These are phyloP conservation scores for Lasioglossum pauxillum DNA, from an alignment of 2,888 invertebrate genomes.

Conservation along the genomic window DNA sequence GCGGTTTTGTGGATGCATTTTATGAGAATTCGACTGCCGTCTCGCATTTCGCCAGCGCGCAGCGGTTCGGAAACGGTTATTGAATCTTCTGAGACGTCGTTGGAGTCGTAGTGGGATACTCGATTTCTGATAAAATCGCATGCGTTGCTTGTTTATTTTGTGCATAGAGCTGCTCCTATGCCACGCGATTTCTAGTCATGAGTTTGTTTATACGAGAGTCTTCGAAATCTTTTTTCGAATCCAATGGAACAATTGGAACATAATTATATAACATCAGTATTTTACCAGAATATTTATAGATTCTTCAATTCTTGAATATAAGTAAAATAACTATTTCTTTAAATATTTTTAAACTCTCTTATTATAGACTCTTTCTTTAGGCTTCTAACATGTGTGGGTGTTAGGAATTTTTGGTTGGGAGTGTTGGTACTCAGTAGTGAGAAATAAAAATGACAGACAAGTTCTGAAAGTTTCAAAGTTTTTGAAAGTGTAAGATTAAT, in stretches of 20 bases:
- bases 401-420: not conserved
- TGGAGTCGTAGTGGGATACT: not conserved
- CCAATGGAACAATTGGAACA: not conserved
- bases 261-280: not conserved
- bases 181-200: not conserved
- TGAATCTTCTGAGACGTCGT: not conserved
- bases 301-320: not conserved
- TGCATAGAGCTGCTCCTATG: not conserved
- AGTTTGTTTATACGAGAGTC: not conserved
- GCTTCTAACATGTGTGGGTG: not conserved
- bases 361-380: not conserved
- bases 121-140: conserved; percentile 1
- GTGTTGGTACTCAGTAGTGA: not conserved
- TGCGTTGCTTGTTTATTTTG: not conserved
- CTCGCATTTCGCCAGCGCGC: conserved; percentile 1
- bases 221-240: not conserved
- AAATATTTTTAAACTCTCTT: not conserved
- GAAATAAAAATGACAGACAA: conserved; percentile 1
- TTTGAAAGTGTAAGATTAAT: not conserved
- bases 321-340: not conserved
- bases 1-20: conserved; percentile 11
- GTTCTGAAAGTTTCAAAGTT: not conserved
- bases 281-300: not conserved
- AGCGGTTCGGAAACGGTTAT: conserved; percentile 8
- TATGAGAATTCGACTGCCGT: conserved; percentile 11